Evolutionary conservation across 2,113 vertebrate genomes (phyloP), one percentile per base, ranked within the genome.

Genomic region (Lophochroa leadbeateri): DNA sequence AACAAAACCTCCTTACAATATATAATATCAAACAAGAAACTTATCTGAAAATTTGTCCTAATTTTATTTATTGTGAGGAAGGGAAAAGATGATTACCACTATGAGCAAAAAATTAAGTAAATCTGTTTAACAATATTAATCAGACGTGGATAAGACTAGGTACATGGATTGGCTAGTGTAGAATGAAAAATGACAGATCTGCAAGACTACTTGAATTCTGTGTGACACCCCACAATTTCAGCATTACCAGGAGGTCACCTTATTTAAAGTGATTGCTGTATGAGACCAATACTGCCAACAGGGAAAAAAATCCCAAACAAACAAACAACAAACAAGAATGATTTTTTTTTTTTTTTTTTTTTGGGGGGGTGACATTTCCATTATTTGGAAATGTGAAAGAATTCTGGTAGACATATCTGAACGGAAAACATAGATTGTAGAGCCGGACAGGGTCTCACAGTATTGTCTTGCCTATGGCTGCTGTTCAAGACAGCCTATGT

Each of bases 381-480:
- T 33, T 6, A 28, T 47, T 86, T 86, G 12, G 31, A 60, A 69
- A 35, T 33, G 6, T 33, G 13, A 41, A 68, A 77, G 11, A 50
- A 49, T 64, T 88, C 5, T 29, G 52, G 20, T 60, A 55, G 44
- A 64, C 1, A 55, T 74, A 50, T 1, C 20, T 53, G n/a, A 83
- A 13, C 4, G 33, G 44, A 82, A 84, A 60, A 3, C 4, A 28
- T 1, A 50, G 29, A 15, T 31, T 14, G 41, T 18, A 77, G 53
- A 81, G 15, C 21, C 60, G 0, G 0, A 19, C 14, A 70, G 23
- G 14, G 5, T 46, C 25, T 82, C 14, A 65, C 24, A 0, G 2
- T 39, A 18, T 19, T 6, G 0, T 35, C 57, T 76, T 58, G 13
- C 16, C 14, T 27, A 2, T n/a, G 58, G 18, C 39, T 46, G 17